phyloP scores from a whole-genome alignment of 2,113 vertebrate species.

The Platichthys flesus region DNA sequence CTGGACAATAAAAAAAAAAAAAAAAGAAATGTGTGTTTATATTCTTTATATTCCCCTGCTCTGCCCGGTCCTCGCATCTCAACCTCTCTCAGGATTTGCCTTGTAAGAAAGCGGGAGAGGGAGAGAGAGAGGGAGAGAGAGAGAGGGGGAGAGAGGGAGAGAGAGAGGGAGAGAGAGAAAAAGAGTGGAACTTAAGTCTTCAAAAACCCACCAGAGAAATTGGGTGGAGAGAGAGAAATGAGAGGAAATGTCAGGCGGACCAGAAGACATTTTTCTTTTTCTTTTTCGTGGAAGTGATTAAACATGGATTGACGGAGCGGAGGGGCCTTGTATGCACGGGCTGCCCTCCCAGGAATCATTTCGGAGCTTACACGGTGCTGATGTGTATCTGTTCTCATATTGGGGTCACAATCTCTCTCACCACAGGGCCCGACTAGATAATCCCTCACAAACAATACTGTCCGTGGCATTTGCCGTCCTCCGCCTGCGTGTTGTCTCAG shows the following conservation, averaged over 20 bases:
- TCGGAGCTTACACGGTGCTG: constrained; percentile 67
- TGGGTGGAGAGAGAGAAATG: constrained; percentile 45
- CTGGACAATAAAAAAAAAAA: constrained; percentile 83
- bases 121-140: constrained; percentile 8
- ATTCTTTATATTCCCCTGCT: constrained; percentile 83
- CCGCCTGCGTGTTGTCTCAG: constrained; percentile 31
- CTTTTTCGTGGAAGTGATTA: constrained; percentile 66
- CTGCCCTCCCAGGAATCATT: constrained; percentile 68
- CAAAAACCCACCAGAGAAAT: constrained; percentile 67
- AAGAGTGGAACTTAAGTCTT: constrained; percentile 67
- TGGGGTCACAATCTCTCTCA: constrained; percentile 75
- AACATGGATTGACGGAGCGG: constrained; percentile 69
- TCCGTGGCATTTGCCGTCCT: constrained; percentile 76
- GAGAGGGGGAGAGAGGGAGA: not conserved
- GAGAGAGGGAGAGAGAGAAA: constrained; percentile 16
- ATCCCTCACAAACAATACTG: constrained; percentile 80
- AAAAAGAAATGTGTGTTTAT: constrained; percentile 85
- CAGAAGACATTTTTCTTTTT: constrained; percentile 51
- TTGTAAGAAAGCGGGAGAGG: constrained; percentile 63
- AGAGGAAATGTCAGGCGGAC: constrained; percentile 60
- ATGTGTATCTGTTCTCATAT: constrained; percentile 82
- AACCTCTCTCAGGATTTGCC: constrained; percentile 79
- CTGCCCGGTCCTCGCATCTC: constrained; percentile 82
- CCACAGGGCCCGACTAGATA: constrained; percentile 72
- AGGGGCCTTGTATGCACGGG: constrained; percentile 53